Percentiles rank a stretch among this genome's conserved stretches.
phyloP scores from a whole-genome alignment of 2,797 vertebrate species.

The Mus spretus region DNA sequence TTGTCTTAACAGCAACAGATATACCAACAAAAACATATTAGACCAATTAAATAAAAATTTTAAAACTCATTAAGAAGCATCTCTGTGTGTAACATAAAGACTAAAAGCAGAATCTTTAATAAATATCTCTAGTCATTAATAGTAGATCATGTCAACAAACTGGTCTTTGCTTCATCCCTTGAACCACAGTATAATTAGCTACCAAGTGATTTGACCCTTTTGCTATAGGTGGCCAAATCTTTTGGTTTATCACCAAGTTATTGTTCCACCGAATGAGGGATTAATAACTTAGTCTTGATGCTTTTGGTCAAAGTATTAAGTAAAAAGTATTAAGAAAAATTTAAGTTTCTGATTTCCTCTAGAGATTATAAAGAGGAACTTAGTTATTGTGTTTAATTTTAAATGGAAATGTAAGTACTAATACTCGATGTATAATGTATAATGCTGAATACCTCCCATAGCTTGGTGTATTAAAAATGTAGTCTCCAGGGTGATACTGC shows the following conservation, averaged over 20 bases:
- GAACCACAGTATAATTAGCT: conserved; percentile 51
- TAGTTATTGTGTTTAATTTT: conserved; percentile 65
- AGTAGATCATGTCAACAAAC: background rate
- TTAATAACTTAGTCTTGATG: conserved; percentile 74
- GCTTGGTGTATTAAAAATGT: background rate
- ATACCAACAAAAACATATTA: conserved; percentile 61
- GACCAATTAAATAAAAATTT: conserved; percentile 57
- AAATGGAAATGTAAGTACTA: conserved; percentile 61
- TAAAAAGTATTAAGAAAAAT: conserved; percentile 71
- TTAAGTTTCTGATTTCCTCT: conserved; percentile 73
- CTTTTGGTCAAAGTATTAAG: conserved; percentile 61
- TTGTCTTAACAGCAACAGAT: conserved; percentile 43
- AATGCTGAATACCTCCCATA: background rate
- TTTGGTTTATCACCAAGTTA: conserved; percentile 19
- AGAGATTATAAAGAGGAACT: conserved; percentile 47
- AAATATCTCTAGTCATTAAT: background rate
- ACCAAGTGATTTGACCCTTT: conserved; percentile 15
- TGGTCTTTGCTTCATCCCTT: background rate
- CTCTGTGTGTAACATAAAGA: conserved; percentile 9
- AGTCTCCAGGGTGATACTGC: background rate
- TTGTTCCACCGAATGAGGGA: conserved; percentile 6
- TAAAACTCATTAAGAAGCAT: conserved; percentile 19
- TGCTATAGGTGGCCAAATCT: conserved; percentile 54
- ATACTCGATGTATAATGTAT: background rate
- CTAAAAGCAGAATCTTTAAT: background rate